A percentile compares a stretch with the other conserved stretches of the same genome.
Evolutionary conservation across 2,113 vertebrate species (phyloP).

Genomic region (Dendropsophus ebraccatus): DNA sequence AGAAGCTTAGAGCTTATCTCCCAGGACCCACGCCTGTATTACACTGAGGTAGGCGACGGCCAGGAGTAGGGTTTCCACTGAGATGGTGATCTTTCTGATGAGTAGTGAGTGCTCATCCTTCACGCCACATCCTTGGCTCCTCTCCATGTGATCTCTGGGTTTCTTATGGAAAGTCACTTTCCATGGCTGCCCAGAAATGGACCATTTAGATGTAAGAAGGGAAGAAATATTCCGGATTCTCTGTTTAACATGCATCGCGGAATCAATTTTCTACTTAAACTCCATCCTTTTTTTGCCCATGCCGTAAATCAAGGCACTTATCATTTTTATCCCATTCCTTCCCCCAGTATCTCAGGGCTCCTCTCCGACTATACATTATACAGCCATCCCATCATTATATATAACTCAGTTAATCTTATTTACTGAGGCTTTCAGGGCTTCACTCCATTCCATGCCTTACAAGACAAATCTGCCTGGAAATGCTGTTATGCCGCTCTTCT

Average conservation of each 20-base stretch:
- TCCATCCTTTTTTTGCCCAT: not conserved
- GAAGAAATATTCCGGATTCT: slow-evolving; percentile 2
- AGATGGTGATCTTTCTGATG: not conserved
- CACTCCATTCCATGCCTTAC: slow-evolving; percentile 28
- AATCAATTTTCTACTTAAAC: slow-evolving; percentile 48
- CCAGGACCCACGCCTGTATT: not conserved
- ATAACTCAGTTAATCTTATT: slow-evolving; percentile 45
- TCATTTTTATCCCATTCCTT: slow-evolving; percentile 29
- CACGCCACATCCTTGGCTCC: not conserved
- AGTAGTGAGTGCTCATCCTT: not conserved
- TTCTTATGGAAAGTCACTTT: no score
- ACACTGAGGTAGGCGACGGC: not conserved
- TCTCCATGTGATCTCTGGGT: not conserved
- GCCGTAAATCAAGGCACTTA: slow-evolving; percentile 39
- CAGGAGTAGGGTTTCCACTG: not conserved
- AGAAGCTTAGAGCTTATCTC: no score
- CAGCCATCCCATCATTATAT: slow-evolving; percentile 37
- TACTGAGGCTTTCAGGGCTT: slow-evolving; percentile 42
- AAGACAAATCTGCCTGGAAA: slow-evolving; percentile 12
- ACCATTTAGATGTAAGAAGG: not conserved
- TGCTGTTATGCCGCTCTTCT: not conserved
- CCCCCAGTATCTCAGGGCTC: slow-evolving; percentile 35
- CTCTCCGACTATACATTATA: slow-evolving; percentile 32
- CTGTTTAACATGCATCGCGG: slow-evolving; percentile 34
- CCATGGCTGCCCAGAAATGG: no score